Evolutionary conservation across 2,888 invertebrate species (phyloP), one percentile per base, ranked within the genome.

Genomic region (Coenonympha glycerion): DNA sequence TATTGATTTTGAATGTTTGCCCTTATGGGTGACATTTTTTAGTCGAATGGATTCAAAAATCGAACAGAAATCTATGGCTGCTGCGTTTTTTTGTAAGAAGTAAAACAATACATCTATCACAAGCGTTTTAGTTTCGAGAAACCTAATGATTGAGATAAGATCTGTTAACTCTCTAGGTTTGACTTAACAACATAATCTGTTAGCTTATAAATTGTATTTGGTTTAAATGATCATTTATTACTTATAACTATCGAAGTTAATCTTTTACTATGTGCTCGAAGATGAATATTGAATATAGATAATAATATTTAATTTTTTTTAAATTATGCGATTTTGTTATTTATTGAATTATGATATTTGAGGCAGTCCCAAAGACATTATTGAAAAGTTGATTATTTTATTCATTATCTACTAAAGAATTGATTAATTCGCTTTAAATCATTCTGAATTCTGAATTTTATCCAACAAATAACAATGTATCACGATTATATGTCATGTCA

Each of bases 1-100:
- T 85, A 81, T 86, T 85, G 83, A 81, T 83, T 85, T 84, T 81
- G 65, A 65, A 71, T 83, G 75, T 85, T 84, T 82, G 73, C 72
- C 77, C 73, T 82, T 75, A 78, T 80, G 77, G 74, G 63, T 64
- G 68, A 71, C 71, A 72, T 64, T 74, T 74, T 69, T 66, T 59
- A 49, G 52, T 54, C 39, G 31, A 47, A 56, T 55, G 53, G 51
- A 47, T 52, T 57, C 40, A 52, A 15, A 45, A 44, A 30, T 31
- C 19, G 31, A 21, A 57, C 44, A 52, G n/a, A 44, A 44, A 19
- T 22, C 8, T 9, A 15, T 31, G 42, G 30, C 34, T 34, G 16
- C 33, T 24, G 41, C 37, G 37, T 46, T 37, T 31, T 55, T 52
- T 49, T 22, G 37, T 52, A 37, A 30, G 2, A n/a, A 47, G 42